Conservation (phyloP, 2,113 vertebrate genomes). For the Syrrhaptes paradoxus region DNA sequence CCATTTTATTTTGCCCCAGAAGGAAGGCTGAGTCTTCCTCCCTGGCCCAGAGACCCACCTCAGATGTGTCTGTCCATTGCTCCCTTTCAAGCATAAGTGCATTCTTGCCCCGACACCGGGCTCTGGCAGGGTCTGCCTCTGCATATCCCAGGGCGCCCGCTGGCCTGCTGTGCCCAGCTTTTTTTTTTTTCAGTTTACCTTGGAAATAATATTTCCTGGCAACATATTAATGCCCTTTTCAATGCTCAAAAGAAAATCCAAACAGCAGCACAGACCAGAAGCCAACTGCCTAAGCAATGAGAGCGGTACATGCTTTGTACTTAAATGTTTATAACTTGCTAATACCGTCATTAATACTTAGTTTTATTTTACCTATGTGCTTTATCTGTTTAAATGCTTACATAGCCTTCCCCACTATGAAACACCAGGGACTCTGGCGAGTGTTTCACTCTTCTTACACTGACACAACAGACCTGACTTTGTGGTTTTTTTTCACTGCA, state of each 20-base stretch:
- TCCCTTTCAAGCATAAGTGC: background rate
- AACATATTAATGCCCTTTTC: constrained; percentile 59
- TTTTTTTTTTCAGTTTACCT: background rate
- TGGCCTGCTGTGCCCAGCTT: background rate
- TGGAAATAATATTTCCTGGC: constrained; percentile 65
- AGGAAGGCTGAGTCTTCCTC: background rate
- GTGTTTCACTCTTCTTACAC: background rate
- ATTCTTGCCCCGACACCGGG: rapidly evolving
- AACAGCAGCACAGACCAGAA: constrained; percentile 3
- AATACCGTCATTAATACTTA: background rate
- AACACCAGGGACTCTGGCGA: background rate
- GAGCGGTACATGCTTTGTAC: background rate
- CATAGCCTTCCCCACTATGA: background rate
- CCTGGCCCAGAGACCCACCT: background rate
- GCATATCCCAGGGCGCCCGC: background rate
- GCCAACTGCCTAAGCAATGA: background rate
- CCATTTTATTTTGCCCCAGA: background rate
- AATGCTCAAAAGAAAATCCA: constrained; percentile 19
- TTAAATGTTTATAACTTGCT: constrained; percentile 25
- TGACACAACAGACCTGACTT: background rate
- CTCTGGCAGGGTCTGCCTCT: background rate
- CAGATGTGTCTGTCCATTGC: background rate
- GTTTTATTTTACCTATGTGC: background rate
- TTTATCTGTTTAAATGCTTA: constrained; percentile 8
- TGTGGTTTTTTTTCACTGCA: background rate